Evolutionary conservation across 2,797 vertebrate species (phyloP), one percentile per base, ranked within the genome.

Genomic region (Xiphophorus birchmanni): DNA sequence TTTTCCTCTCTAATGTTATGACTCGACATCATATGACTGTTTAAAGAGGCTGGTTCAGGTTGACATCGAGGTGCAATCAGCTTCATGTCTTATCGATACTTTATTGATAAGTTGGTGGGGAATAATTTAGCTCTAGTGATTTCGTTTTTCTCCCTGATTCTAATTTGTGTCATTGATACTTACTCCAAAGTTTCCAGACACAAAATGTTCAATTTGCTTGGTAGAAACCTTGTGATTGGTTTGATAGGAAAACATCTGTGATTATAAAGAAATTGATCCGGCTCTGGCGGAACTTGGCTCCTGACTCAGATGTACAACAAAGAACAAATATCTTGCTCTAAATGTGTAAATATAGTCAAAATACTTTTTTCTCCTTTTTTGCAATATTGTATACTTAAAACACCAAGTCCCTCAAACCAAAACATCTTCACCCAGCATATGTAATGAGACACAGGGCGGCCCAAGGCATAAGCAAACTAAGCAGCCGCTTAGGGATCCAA

Each of bases 171-270:
- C 74, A 76, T 76, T 88, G 42, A 69, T 82, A 69, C 86, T 77
- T 82, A 65, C 76, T 80, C 77, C 78, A 71, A 65, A 67, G 75
- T 83, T 80, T 56, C 75, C 73, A 77, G 50, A 79, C 77, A 10
- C 7, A 23, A 80, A 77, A 79, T 79, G 76, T 81, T 90, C 77
- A 82, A 78, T 84, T 83, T 77, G 60, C 69, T 82, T 71, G 7
- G 65, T 23, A 15, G 44, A 74, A 82, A 79, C 23, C 40, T 65
- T 4, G 18, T 74, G 73, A 86, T 80, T 83, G 75, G 37, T 82
- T 69, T 76, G 18, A 84, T 47, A 32, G 15, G 63, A 74, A 63
- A 80, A 45, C 67, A 44, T 84, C 83, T 77, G 83, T 67, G 48
- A 7, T 65, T 65, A 76, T 44, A 29, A 88, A 78, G 9, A 23